Base-by-base conservation (phyloP, 2,797 vertebrate species). In the Podarcis lilfordi region DNA sequence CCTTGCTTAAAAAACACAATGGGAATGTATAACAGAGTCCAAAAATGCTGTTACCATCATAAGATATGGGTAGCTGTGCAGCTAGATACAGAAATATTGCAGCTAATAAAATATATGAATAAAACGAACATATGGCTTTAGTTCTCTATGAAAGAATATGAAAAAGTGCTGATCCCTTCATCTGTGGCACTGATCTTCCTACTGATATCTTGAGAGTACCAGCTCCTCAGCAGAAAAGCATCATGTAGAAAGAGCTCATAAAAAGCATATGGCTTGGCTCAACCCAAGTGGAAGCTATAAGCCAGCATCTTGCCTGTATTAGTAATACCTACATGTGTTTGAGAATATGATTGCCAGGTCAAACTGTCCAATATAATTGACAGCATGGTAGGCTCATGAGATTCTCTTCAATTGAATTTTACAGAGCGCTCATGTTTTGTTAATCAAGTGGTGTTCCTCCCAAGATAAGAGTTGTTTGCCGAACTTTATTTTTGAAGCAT, bases 401-500 rank as follows among this genome's bases (percentile, higher is more conserved):
- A 5, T 61, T n/a, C 8, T 10, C 77, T 40, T 80, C 66, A 80
- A 55, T 9, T 40, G 32, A 72, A 8, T 84, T 61, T 61, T 40
- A n/a, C 27, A 71, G 69, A 80, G 69, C 40, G 74, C 1, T 50
- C 23, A 23, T n/a, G 45, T 72, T 88, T 72, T 88, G 21, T 83
- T 27, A 37, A 69, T 84, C 74, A 88, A 69, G 35, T 5, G 11
- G 35, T 84, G n/a, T 84, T 71, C 35, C 68, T 59, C 15, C 13
- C 55, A 75, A 82, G 82, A 72, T 72, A 84, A 88, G 2, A 15
- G 50, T 79, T 84, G 29, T 4, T 61, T 69, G 29, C 72, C 81
- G 68, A 76, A 68, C 66, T 27, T 80, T 64, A 27, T 72, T 85
- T 89, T 55, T 64, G n/a, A 89, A 80, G 6, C 27, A 32, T 66